These are phyloP conservation scores for Gobio occitaniae DNA, from an alignment of 2,797 vertebrate genomes.

Conservation along the genomic window DNA sequence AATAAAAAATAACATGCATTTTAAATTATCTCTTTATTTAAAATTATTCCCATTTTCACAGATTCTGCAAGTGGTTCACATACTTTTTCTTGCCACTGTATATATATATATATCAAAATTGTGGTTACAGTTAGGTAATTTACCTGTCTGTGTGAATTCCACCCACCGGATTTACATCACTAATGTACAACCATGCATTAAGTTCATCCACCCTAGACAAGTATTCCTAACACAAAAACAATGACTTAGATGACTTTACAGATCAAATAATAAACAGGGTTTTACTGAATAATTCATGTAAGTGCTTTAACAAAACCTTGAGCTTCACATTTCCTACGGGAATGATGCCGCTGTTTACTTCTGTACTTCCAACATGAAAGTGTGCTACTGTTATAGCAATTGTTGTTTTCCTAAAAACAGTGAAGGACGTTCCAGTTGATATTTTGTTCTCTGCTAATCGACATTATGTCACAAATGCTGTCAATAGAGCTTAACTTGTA, in stretches of 20 bases:
- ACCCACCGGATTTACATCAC: too few relatives aligned
- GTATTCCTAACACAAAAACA: background rate
- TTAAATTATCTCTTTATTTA: too few relatives aligned
- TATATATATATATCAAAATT: too few relatives aligned
- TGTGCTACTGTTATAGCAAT: background rate
- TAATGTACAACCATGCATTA: too few relatives aligned
- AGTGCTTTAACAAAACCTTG: background rate
- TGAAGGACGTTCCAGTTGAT: background rate
- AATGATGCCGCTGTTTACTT: background rate
- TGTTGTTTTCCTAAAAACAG: background rate
- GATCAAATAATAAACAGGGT: constrained; percentile 2
- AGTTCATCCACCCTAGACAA: too few relatives aligned
- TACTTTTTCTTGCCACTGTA: too few relatives aligned
- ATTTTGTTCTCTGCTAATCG: background rate
- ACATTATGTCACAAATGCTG: constrained; percentile 1
- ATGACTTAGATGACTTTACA: background rate
- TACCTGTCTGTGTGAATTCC: too few relatives aligned
- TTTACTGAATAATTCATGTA: background rate
- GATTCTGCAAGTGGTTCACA: too few relatives aligned
- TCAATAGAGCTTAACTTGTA: background rate
- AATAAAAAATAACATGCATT: too few relatives aligned
- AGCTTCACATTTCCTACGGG: background rate
- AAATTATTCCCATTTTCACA: too few relatives aligned
- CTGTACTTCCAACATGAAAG: background rate
- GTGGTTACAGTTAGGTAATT: too few relatives aligned